Conservation (phyloP, 2,888 invertebrate genomes). For the Spodoptera picta region DNA sequence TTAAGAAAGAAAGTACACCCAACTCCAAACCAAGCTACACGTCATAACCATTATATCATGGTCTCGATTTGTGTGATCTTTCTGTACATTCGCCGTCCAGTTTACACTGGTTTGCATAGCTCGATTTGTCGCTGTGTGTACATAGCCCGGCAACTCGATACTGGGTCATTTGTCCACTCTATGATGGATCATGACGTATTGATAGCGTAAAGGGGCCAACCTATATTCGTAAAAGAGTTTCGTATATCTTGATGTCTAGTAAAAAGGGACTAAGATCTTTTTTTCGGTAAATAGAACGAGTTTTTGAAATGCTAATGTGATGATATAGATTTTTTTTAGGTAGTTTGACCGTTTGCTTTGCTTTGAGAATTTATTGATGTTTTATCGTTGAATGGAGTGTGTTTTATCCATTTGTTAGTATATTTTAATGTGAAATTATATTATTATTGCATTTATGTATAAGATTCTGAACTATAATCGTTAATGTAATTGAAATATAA, state of each 20-base stretch:
- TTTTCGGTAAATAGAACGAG: constrained; percentile 18
- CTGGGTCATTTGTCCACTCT: constrained; percentile 46
- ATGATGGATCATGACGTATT: constrained; percentile 55
- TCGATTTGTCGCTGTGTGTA: background rate
- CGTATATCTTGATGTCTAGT: constrained; percentile 34
- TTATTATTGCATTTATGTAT: too few relatives aligned
- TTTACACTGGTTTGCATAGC: too few relatives aligned
- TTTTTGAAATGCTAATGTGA: constrained; percentile 1
- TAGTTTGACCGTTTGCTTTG: constrained; percentile 11
- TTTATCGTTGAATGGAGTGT: background rate
- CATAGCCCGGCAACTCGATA: constrained; percentile 35
- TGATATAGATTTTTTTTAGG: constrained; percentile 4
- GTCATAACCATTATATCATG: too few relatives aligned
- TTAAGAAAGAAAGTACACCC: constrained; percentile 36
- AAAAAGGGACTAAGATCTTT: constrained; percentile 23
- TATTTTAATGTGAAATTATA: too few relatives aligned
- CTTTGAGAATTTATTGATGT: background rate
- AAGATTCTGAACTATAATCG: too few relatives aligned
- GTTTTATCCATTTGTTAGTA: too few relatives aligned
- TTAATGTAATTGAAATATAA: too few relatives aligned
- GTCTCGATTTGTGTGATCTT: too few relatives aligned
- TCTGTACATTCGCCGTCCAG: too few relatives aligned
- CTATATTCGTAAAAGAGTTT: constrained; percentile 14
- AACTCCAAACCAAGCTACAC: too few relatives aligned
- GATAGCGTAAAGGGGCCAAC: constrained; percentile 42